Conservation (phyloP, 1,140 invertebrate genomes). For the Drosophila bifasciata region DNA sequence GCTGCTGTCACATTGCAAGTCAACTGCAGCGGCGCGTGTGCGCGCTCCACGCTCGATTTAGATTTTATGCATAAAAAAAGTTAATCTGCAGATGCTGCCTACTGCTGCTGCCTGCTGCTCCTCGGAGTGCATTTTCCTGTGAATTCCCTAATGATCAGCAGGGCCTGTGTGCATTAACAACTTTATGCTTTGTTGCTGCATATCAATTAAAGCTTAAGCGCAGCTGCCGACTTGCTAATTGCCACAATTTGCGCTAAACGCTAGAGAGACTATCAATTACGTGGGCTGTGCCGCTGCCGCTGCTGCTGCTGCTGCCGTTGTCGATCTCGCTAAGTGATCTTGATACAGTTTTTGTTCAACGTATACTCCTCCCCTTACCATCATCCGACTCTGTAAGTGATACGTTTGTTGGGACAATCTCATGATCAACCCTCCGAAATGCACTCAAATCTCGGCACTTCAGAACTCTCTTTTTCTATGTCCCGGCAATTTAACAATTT, state of each 20-base stretch:
- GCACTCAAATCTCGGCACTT: constrained; percentile 47
- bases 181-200: constrained; percentile 80
- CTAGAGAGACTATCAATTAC: constrained; percentile 78
- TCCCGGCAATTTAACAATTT: constrained; percentile 76
- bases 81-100: constrained; percentile 47
- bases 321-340: constrained; percentile 49
- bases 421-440: constrained; percentile 58
- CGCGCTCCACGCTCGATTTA: constrained; percentile 73
- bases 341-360: neutral
- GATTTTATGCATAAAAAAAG: constrained; percentile 79
- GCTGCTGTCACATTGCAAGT: constrained; percentile 74
- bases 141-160: constrained; percentile 74
- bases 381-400: constrained; percentile 41
- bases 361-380: too few species aligned
- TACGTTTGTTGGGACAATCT: constrained; percentile 46
- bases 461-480: constrained; percentile 33
- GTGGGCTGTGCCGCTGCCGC: constrained; percentile 38
- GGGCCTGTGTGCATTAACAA: constrained; percentile 76
- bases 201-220: constrained; percentile 73
- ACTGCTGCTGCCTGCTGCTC: constrained; percentile 20
- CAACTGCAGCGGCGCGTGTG: constrained; percentile 74
- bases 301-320: constrained; percentile 19
- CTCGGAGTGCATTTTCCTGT: constrained; percentile 47
- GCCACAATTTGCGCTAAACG: constrained; percentile 79
- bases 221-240: constrained; percentile 72